Percentiles rank a stretch among this genome's conserved stretches.
phyloP scores from a whole-genome alignment of 2,888 invertebrate genomes.

The Micropterix aruncella region DNA sequence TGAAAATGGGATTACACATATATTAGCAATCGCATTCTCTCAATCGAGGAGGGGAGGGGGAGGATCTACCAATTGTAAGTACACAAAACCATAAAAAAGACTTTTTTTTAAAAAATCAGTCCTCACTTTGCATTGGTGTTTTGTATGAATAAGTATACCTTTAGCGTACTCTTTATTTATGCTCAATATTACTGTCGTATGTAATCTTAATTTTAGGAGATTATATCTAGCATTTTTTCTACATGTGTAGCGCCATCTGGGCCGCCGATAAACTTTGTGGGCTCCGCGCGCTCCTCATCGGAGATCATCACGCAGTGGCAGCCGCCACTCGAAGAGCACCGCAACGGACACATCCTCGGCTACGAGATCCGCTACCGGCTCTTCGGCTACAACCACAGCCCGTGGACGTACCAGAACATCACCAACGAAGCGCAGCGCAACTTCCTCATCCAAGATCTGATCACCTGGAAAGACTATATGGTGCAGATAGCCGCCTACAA shows the following conservation, averaged over 20 bases:
- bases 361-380: conserved; percentile 86
- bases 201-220: not conserved
- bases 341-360: conserved; percentile 90
- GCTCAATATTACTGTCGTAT: conserved; percentile 17
- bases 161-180: no score
- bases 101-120: no score
- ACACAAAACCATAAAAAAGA: no score
- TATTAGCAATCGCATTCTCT: no score
- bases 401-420: conserved; percentile 85
- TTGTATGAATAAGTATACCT: no score
- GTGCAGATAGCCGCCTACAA: conserved; percentile 96
- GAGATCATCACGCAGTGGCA: conserved; percentile 97
- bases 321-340: conserved; percentile 84
- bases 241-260: conserved; percentile 75
- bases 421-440: conserved; percentile 87
- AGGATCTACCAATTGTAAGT: no score
- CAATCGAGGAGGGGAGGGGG: no score
- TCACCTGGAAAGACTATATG: conserved; percentile 96
- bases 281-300: conserved; percentile 84
- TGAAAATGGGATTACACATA: no score
- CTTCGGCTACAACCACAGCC: conserved; percentile 82
- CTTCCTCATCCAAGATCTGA: conserved; percentile 81
- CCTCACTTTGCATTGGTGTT: no score
- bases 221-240: conserved; percentile 10
- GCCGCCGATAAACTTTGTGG: conserved; percentile 88